Evolutionary conservation across 2,113 vertebrate genomes (phyloP), one percentile per base, ranked within the genome.

Genomic region (Heteronetta atricapilla): DNA sequence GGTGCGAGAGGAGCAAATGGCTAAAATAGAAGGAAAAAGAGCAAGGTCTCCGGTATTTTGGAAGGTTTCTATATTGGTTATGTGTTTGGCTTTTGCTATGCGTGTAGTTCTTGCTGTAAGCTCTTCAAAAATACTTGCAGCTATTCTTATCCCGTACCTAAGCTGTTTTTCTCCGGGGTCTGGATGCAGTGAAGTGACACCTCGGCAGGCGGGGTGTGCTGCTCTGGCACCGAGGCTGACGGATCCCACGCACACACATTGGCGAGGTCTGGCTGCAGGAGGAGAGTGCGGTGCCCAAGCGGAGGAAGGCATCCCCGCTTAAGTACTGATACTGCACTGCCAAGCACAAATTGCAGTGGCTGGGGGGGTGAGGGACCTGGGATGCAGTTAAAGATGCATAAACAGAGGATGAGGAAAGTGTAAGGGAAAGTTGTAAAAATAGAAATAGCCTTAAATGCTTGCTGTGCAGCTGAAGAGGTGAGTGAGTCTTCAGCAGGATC

Each of bases 191-290:
- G 42, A 36, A 7, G 28, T 11, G 78, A 26, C 20, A 1, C 4
- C 19, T 59, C 46, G 2, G 8, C 5, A 19, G 26, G 21, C 79
- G 64, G 19, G 18, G 11, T 5, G 19, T 10, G 7, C 16, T 11
- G 28, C 48, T 44, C 15, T 3, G 3, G 66, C 48, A 33, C n/a
- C 6, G 2, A 26, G 33, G 52, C 42, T 42, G 50, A 17, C 0
- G 0, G 15, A 3, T 55, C 31, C 2, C 1, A 0, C 21, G 3
- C 44, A 11, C 10, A 13, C 5, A 7, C 31, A 48, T 38, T 13
- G 1, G 5, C 11, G 8, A 28, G 25, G 16, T 66, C 72, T 70
- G 59, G 29, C 58, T 69, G 59, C 28, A 15, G 56, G 19, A 40
- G 62, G 22, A 48, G 26, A 31, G 33, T 28, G 53, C 0, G 0